These are phyloP conservation scores for Ephialtes manifestator DNA, from an alignment of 2,888 invertebrate species.

Conservation along the genomic window DNA sequence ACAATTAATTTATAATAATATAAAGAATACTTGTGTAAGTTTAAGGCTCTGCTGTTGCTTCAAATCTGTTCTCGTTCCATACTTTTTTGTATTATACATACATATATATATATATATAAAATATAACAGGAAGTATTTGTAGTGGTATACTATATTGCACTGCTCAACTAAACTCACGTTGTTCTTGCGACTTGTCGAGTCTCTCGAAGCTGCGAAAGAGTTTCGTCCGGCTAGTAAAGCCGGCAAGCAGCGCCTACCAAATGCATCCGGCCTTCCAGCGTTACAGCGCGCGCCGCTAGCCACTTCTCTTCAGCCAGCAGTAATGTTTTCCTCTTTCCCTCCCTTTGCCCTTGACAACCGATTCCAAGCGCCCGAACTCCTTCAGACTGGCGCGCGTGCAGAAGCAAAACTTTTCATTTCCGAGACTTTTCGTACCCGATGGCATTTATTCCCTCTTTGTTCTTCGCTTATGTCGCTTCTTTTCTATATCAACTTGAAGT, in stretches of 20 bases:
- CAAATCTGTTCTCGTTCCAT: no score
- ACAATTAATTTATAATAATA: no score
- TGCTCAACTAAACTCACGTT: not conserved
- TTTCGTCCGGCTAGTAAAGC: conserved; percentile 26
- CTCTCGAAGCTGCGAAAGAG: conserved; percentile 51
- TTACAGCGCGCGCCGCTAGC: conserved; percentile 12
- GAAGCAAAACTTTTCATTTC: conserved; percentile 55
- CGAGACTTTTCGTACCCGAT: conserved; percentile 31
- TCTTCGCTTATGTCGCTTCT: not conserved
- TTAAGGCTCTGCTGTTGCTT: no score
- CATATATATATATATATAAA: no score
- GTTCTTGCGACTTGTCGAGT: conserved; percentile 22
- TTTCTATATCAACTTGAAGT: not conserved
- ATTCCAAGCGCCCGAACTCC: conserved; percentile 21
- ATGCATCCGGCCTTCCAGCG: conserved; percentile 40
- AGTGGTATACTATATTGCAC: conserved; percentile 12
- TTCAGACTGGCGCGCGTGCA: not conserved
- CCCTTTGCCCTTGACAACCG: conserved; percentile 24
- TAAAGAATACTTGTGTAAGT: no score
- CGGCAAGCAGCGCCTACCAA: conserved; percentile 3
- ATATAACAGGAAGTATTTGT: not conserved
- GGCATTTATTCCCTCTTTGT: conserved; percentile 1
- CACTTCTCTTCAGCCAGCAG: conserved; percentile 18
- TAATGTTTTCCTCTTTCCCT: conserved; percentile 21
- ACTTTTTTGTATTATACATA: no score